Evolutionary conservation across 2,113 vertebrate species (phyloP), one percentile per base, ranked within the genome.

Genomic region (Alosa alosa): DNA sequence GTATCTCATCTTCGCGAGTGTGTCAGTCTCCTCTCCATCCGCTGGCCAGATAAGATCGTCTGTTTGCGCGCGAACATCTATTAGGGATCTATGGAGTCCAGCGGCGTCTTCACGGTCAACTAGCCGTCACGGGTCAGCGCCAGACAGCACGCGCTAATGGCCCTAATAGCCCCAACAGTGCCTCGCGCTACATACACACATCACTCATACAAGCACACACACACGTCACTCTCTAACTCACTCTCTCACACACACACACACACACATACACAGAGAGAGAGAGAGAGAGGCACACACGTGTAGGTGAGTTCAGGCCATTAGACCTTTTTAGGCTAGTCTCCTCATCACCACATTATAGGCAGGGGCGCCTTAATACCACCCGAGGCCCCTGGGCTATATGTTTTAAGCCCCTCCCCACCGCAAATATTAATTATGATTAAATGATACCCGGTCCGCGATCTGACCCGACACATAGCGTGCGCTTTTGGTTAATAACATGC

Each of bases 71-170:
- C 55, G 20, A 60, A 22, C 55, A 22, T 31, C 64, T 68, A n/a
- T 60, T 72, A 25, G 31, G 64, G 64, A 31, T 15, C 31, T 78
- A 3, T 78, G 72, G 31, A 78, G 72, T 78, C 72, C 25, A 36
- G 60, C 60, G 72, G 72, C 72, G 72, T 78, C 72, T 36, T 78
- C 72, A 78, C 31, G 72, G 72, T 78, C 72, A 78, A 15, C 72
- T 20, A 78, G 31, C 72, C 72, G 72, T 78, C 31, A 78, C 31
- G 72, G 72, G 15, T 78, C 72, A 78, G 72, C 36, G 72, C 72
- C 72, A 78, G 72, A 78, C 31, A 78, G 72, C 72, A 39, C 72
- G 72, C 72, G 72, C 72, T 78, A 78, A 78, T 78, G 72, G 72
- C 72, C 4, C 11, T 78, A 78, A 78, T 78, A 78, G 72, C 72